These are phyloP conservation scores for Megalops cyprinoides DNA, from an alignment of 2,797 vertebrate genomes.

Conservation along the genomic window DNA sequence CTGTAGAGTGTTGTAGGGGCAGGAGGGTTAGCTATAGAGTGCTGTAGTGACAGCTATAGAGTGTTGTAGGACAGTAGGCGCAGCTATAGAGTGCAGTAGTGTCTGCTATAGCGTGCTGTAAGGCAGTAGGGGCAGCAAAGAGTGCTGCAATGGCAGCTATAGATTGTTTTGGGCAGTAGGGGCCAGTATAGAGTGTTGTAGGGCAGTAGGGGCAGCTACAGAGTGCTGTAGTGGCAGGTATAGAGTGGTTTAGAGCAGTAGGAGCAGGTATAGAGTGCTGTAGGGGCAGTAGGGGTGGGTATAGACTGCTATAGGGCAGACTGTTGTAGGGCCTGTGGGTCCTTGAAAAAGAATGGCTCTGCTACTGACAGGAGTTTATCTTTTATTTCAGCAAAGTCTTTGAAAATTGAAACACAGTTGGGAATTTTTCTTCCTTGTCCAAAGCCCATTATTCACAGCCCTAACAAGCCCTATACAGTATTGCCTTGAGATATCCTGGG, in stretches of 20 bases:
- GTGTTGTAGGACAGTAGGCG: neutral
- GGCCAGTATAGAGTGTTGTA: neutral
- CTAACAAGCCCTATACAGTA: neutral
- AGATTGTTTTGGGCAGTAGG: neutral
- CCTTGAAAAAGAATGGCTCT: neutral
- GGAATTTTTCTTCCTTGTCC: constrained; percentile 3
- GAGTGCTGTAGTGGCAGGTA: neutral
- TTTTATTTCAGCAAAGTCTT: neutral
- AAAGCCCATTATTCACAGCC: neutral
- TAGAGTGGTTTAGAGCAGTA: neutral
- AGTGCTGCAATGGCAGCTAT: neutral
- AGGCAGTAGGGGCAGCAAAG: neutral
- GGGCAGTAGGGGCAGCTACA: neutral
- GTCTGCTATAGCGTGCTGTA: too few relatives aligned
- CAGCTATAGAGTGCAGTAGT: neutral
- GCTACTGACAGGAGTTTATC: neutral
- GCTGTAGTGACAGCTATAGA: too few relatives aligned
- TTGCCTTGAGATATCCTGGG: neutral
- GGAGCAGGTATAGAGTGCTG: neutral
- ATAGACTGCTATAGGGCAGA: too few relatives aligned
- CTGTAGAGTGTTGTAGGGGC: too few relatives aligned
- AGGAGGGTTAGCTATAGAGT: too few relatives aligned
- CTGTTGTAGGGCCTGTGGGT: too few relatives aligned
- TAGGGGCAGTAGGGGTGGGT: neutral
- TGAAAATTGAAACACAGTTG: neutral